phyloP scores from a whole-genome alignment of 2,797 vertebrate species.

The Otolemur crassicaudatus region DNA sequence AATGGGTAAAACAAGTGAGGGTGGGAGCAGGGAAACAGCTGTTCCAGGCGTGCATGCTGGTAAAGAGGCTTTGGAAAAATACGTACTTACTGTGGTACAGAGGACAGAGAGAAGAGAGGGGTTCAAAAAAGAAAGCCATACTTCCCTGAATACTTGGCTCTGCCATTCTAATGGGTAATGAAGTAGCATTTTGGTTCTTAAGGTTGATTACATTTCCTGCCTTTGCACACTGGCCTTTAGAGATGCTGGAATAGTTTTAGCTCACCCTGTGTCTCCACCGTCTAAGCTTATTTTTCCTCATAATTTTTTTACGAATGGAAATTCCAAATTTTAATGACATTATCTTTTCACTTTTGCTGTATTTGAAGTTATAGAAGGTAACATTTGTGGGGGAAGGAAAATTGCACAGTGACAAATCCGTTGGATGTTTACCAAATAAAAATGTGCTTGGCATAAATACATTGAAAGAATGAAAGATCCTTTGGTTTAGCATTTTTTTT shows the following conservation, averaged over 20 bases:
- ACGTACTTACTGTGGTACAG: background rate
- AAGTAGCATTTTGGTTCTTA: background rate
- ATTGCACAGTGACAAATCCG: background rate
- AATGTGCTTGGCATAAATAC: background rate
- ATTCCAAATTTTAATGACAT: background rate
- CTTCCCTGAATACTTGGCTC: background rate
- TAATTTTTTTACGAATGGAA: background rate
- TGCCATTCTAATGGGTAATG: background rate
- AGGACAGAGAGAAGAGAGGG: background rate
- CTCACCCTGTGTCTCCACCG: background rate
- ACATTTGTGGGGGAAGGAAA: background rate
- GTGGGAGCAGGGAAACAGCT: background rate
- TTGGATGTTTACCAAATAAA: background rate
- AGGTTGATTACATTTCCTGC: background rate
- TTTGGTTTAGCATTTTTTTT: background rate
- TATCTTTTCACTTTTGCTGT: background rate
- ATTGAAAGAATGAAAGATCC: background rate
- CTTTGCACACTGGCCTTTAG: background rate
- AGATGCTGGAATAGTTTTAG: background rate
- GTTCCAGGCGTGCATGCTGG: background rate
- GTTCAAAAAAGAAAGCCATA: background rate
- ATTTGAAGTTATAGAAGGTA: background rate
- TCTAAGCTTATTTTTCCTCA: background rate
- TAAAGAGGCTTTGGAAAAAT: background rate
- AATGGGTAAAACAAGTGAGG: background rate